phyloP scores from a whole-genome alignment of 2,888 invertebrate species.

The Macrophya alboannulata region DNA sequence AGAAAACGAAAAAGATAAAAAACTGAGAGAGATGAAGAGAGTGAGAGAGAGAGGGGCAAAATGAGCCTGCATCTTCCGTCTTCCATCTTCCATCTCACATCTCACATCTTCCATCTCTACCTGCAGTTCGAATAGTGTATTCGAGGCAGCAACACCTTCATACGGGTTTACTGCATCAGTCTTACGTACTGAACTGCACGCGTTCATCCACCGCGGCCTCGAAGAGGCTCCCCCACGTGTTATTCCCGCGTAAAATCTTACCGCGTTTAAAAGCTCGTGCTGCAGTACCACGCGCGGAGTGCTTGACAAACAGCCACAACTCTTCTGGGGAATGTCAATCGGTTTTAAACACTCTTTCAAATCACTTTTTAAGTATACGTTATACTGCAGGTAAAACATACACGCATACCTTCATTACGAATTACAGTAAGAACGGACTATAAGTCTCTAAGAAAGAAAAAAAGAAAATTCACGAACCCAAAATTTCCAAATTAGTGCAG shows the following conservation, averaged over 20 bases:
- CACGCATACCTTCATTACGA: too few relatives aligned
- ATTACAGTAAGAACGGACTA: background rate
- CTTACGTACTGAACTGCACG: constrained; percentile 1
- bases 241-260: constrained; percentile 36
- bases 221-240: constrained; percentile 31
- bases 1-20: constrained; percentile 34
- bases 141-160: constrained; percentile 57
- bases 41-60: constrained; percentile 34
- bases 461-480: too few relatives aligned
- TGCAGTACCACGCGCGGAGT: constrained; percentile 29
- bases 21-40: background rate
- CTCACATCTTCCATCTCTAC: constrained; percentile 56
- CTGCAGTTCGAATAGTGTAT: constrained; percentile 57
- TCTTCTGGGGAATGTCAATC: constrained; percentile 15
- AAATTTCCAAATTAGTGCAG: background rate
- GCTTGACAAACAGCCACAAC: constrained; percentile 54
- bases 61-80: constrained; percentile 43
- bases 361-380: background rate
- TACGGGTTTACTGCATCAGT: background rate
- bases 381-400: background rate
- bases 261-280: background rate
- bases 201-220: constrained; percentile 26
- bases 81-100: constrained; percentile 52
- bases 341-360: constrained; percentile 39
- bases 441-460: background rate